These are phyloP conservation scores for Epistrophe grossulariae DNA, from an alignment of 2,888 invertebrate genomes.

Conservation along the genomic window DNA sequence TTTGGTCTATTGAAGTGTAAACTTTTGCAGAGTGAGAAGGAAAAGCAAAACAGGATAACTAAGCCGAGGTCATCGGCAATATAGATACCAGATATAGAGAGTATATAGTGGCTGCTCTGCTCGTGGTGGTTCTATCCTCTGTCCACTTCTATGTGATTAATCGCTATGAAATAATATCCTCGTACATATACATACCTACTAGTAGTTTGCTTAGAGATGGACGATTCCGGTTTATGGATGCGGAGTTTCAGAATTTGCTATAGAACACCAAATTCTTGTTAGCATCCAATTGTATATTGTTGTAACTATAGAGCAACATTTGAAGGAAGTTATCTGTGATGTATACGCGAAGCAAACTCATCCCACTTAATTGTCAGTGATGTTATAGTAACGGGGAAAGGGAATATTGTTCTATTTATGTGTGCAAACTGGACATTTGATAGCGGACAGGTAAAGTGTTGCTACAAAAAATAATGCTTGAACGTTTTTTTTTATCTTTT, in stretches of 20 bases:
- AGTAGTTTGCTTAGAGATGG: conserved; percentile 49
- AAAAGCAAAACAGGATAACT: conserved; percentile 69
- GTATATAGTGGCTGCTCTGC: conserved; percentile 23
- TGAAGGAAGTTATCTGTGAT: conserved; percentile 50
- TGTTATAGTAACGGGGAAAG: not conserved
- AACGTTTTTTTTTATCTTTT: no score
- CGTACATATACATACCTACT: not conserved
- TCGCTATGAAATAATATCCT: conserved; percentile 75
- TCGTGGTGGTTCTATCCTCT: conserved; percentile 24
- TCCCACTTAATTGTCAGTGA: conserved; percentile 15
- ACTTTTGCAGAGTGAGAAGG: conserved; percentile 36
- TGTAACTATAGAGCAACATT: conserved; percentile 41
- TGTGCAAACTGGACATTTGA: no score
- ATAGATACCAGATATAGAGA: conserved; percentile 26
- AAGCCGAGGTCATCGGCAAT: conserved; percentile 64
- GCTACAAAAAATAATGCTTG: no score
- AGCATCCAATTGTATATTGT: conserved; percentile 46
- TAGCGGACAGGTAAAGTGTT: no score
- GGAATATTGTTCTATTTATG: not conserved
- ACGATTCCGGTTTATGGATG: conserved; percentile 53
- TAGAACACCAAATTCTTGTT: conserved; percentile 37
- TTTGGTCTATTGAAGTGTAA: conserved; percentile 71
- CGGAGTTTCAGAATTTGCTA: conserved; percentile 7
- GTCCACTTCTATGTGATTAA: conserved; percentile 71
- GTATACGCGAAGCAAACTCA: not conserved